These are phyloP conservation scores for Micronycteris hirsuta DNA, from an alignment of 2,113 vertebrate genomes.

Conservation along the genomic window DNA sequence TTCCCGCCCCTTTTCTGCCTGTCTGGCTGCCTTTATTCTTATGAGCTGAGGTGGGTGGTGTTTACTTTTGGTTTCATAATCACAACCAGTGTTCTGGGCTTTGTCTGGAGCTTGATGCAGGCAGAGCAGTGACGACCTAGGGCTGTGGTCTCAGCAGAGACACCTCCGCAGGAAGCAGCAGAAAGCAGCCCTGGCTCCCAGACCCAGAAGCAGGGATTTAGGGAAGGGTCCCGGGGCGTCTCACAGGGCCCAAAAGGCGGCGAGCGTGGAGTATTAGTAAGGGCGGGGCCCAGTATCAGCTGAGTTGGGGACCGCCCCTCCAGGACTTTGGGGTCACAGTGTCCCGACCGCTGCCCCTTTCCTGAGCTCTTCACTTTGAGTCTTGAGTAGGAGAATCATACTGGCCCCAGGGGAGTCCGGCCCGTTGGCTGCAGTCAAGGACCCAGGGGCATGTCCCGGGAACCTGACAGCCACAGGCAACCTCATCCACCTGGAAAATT, in stretches of 20 bases:
- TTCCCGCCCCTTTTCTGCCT: not conserved
- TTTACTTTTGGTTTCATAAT: not conserved
- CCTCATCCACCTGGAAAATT: not conserved
- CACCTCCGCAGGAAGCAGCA: not conserved
- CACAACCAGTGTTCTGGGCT: not conserved
- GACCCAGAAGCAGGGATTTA: rapidly evolving
- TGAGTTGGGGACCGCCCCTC: rapidly evolving
- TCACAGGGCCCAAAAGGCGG: rapidly evolving
- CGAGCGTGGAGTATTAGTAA: not conserved
- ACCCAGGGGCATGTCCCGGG: not conserved
- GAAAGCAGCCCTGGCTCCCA: not conserved
- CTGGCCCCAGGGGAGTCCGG: no score
- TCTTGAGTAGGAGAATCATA: not conserved
- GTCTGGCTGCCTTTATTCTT: not conserved
- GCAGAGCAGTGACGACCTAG: rapidly evolving
- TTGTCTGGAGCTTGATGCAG: not conserved
- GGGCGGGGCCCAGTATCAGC: not conserved
- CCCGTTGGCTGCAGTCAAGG: not conserved
- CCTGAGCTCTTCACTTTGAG: not conserved
- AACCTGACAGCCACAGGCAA: not conserved
- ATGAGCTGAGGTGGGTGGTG: rapidly evolving
- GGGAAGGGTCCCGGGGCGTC: not conserved
- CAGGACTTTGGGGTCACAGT: rapidly evolving
- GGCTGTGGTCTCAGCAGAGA: not conserved
- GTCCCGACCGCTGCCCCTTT: rapidly evolving